Evolutionary conservation across 2,888 invertebrate species (phyloP).

Genomic region (Salpingus planirostris): DNA sequence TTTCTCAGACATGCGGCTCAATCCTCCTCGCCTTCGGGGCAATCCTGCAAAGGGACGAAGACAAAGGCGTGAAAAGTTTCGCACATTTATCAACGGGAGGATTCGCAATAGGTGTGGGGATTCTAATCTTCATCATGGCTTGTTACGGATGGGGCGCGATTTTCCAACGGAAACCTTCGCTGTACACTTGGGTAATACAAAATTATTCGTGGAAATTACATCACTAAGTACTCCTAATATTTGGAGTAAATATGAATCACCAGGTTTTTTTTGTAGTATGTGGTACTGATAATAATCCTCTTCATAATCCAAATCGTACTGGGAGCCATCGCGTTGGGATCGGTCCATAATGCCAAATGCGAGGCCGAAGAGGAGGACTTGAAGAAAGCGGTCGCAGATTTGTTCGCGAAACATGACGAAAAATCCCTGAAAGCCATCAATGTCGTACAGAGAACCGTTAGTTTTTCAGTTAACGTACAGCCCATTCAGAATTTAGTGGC

Average conservation of each 20-base stretch:
- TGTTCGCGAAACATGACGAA: constrained; percentile 8
- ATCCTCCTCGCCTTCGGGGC: constrained; percentile 11
- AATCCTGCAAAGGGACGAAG: constrained; percentile 11
- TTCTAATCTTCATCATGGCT: constrained; percentile 6
- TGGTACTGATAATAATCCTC: constrained; percentile 6
- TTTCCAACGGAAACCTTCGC: no score
- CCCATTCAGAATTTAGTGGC: background rate
- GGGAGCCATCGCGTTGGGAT: constrained; percentile 9
- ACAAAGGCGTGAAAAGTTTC: constrained; percentile 11
- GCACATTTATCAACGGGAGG: constrained; percentile 10
- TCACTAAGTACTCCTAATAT: no score
- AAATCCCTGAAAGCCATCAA: constrained; percentile 6
- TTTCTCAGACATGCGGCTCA: constrained; percentile 8
- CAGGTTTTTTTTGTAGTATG: constrained; percentile 10
- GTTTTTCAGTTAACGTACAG: background rate
- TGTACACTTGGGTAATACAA: no score
- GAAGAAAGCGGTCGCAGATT: constrained; percentile 6
- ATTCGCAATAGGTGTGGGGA: constrained; percentile 11
- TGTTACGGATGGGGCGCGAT: background rate
- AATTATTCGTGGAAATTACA: no score
- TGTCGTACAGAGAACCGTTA: constrained; percentile 11
- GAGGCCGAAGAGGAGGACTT: constrained; percentile 5
- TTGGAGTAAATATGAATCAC: no score
- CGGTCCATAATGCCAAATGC: constrained; percentile 3
- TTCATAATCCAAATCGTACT: constrained; percentile 14